Conservation (phyloP, 2,888 invertebrate genomes). For the Clunio marinus region DNA sequence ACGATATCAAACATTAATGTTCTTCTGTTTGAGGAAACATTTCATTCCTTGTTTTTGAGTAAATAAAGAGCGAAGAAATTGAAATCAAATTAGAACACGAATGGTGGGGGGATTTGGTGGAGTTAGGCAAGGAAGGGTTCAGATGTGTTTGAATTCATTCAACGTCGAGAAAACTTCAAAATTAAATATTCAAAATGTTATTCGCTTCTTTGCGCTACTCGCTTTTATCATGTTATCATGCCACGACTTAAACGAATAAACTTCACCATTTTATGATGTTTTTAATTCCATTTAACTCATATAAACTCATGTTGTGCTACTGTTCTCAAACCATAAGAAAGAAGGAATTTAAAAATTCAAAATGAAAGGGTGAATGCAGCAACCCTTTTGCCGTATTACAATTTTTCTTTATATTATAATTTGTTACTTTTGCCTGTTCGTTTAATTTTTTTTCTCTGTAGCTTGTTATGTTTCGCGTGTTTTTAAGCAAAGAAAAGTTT, state of each 20-base stretch:
- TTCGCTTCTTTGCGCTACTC: neutral
- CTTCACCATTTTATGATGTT: constrained; percentile 34
- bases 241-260: constrained; percentile 38
- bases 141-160: neutral
- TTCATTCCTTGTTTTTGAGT: neutral
- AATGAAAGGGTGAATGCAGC: neutral
- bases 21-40: neutral
- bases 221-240: constrained; percentile 35
- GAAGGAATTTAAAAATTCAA: too few species aligned
- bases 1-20: constrained; percentile 17
- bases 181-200: constrained; percentile 38
- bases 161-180: neutral
- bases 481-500: neutral
- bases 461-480: neutral
- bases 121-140: neutral
- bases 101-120: too few species aligned
- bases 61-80: neutral
- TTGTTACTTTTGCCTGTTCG: neutral
- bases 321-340: too few species aligned
- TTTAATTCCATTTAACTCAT: constrained; percentile 38
- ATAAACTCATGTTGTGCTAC: constrained; percentile 17
- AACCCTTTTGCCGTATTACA: constrained; percentile 20
- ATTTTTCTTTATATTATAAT: neutral
- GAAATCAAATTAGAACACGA: constrained; percentile 9
- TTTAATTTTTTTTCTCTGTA: neutral